Conservation (phyloP, 1,140 invertebrate genomes). For the Drosophila kanapiae region DNA sequence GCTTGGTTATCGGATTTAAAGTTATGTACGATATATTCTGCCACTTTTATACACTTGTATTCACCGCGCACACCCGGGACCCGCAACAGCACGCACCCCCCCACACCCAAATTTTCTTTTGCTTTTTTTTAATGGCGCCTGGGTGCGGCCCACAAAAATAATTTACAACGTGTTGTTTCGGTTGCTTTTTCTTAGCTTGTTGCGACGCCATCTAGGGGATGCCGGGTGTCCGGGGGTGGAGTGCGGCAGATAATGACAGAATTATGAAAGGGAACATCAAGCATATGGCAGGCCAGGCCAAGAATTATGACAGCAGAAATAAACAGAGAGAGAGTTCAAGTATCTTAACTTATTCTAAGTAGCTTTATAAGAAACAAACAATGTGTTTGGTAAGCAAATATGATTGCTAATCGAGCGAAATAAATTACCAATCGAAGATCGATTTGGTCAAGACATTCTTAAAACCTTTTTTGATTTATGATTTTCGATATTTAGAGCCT, state of each 20-base stretch:
- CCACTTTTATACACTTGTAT: conserved; percentile 67
- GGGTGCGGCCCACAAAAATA: conserved; percentile 62
- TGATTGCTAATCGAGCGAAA: neutral
- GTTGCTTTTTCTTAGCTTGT: conserved; percentile 29
- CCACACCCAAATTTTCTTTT: conserved; percentile 20
- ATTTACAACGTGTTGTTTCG: conserved; percentile 57
- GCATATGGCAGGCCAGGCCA: conserved; percentile 56
- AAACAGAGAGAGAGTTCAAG: conserved; percentile 33
- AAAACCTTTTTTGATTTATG: too few relatives aligned
- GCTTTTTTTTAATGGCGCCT: conserved; percentile 50
- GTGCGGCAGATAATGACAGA: conserved; percentile 66
- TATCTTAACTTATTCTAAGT: conserved; percentile 9
- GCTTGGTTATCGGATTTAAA: conserved; percentile 74
- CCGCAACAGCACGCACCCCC: neutral
- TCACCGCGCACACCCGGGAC: neutral
- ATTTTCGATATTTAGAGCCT: neutral
- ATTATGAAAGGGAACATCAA: conserved; percentile 52
- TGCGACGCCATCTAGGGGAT: conserved; percentile 2
- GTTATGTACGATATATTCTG: conserved; percentile 62
- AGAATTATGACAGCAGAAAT: conserved; percentile 14
- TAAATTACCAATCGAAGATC: neutral
- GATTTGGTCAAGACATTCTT: too few relatives aligned
- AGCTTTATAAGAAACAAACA: neutral
- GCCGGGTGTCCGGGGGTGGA: neutral
- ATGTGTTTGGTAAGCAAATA: too few relatives aligned